phyloP scores from a whole-genome alignment of 2,888 invertebrate genomes.

The Palloptera scutellata region DNA sequence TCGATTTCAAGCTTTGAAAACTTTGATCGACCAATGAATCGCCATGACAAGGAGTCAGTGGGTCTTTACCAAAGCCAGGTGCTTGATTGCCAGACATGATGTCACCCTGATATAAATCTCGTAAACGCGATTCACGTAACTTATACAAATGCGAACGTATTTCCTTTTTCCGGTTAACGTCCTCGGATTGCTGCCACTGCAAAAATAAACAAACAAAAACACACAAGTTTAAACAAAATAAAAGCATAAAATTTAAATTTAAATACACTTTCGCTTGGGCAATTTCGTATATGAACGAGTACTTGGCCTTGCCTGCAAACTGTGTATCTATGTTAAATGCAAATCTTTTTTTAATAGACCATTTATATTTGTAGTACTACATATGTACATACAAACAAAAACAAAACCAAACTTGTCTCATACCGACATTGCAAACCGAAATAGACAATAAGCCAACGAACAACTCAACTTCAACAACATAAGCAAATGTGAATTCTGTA shows the following conservation, averaged over 20 bases:
- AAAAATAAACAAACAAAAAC: conserved; percentile 42
- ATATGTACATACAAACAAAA: too few species aligned
- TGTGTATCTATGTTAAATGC: too few species aligned
- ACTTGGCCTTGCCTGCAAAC: too few species aligned
- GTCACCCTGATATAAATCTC: conserved; percentile 72
- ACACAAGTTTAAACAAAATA: background rate
- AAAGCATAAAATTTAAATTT: too few species aligned
- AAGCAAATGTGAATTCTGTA: background rate
- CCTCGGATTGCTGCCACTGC: conserved; percentile 88
- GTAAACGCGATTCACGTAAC: conserved; percentile 80
- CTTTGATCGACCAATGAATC: conserved; percentile 79
- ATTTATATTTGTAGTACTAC: too few species aligned
- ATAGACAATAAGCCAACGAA: too few species aligned
- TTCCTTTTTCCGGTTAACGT: conserved; percentile 85
- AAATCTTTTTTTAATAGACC: too few species aligned
- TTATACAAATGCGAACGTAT: conserved; percentile 87
- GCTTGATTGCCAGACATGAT: conserved; percentile 61
- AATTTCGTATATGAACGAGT: too few species aligned
- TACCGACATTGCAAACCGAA: too few species aligned
- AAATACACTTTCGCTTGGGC: too few species aligned
- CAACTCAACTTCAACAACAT: too few species aligned
- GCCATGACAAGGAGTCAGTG: conserved; percentile 69
- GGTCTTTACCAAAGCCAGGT: conserved; percentile 64
- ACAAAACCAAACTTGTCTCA: too few species aligned
- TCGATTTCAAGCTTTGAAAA: conserved; percentile 79